These are phyloP conservation scores for Sinocyclocheilus rhinocerous DNA, from an alignment of 2,113 vertebrate genomes.

Conservation along the genomic window DNA sequence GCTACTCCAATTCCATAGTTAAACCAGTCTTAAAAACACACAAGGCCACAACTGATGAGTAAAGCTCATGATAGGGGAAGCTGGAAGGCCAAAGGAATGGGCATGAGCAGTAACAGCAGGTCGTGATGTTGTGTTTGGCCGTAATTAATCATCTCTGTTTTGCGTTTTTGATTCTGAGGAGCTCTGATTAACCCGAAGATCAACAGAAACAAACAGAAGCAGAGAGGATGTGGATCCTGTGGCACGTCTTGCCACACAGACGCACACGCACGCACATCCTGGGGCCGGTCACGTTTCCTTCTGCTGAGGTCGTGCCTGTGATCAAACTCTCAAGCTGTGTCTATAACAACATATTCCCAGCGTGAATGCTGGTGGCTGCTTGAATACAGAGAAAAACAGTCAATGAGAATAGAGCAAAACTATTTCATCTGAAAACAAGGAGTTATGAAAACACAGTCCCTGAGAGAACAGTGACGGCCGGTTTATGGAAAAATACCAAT, in stretches of 20 bases:
- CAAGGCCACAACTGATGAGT: background rate
- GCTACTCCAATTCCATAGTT: conserved; percentile 30
- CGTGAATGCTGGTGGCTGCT: background rate
- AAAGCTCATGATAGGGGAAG: conserved; percentile 1
- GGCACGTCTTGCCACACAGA: background rate
- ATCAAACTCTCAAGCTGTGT: conserved; percentile 34
- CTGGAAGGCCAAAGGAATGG: conserved; percentile 3
- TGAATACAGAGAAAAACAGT: background rate
- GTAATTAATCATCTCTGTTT: conserved; percentile 32
- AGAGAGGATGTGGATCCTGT: conserved; percentile 17
- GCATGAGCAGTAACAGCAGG: background rate
- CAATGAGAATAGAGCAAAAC: background rate
- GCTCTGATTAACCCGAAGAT: conserved; percentile 42
- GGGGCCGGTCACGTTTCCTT: conserved; percentile 30
- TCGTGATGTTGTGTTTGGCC: conserved; percentile 16
- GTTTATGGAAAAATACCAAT: conserved; percentile 67
- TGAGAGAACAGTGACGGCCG: conserved; percentile 51
- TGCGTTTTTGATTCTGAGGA: conserved; percentile 19
- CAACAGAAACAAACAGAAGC: conserved; percentile 45
- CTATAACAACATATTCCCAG: background rate
- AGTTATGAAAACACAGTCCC: conserved; percentile 54
- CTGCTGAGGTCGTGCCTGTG: conserved; percentile 10
- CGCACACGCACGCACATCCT: conserved; percentile 11
- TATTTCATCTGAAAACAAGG: conserved; percentile 26
- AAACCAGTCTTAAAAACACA: conserved; percentile 40